Evolutionary conservation across 1,140 invertebrate species (phyloP).

Genomic region (Brevipalpus yothersi): DNA sequence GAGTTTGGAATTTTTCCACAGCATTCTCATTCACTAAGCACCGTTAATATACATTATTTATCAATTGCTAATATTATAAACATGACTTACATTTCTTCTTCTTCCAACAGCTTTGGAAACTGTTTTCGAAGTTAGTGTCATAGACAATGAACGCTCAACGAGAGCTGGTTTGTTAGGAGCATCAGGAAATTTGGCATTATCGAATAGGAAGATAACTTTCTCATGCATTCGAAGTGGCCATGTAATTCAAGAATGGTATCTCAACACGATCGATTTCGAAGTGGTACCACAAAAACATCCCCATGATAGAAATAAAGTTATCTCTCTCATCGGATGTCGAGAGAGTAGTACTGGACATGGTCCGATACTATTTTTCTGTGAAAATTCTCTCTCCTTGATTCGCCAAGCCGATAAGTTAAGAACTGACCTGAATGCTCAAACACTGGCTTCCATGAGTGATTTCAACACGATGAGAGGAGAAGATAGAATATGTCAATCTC

Average conservation of each 20-base stretch:
- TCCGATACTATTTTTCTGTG: neutral
- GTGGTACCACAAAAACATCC: neutral
- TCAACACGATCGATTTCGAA: neutral
- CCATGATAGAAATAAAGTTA: neutral
- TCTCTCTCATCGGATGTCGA: neutral
- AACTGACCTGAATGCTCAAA: neutral
- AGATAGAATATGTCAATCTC: no score
- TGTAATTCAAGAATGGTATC: conserved; percentile 4
- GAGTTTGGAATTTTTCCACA: no score
- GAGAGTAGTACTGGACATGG: neutral
- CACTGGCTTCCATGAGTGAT: neutral
- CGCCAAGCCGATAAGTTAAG: neutral
- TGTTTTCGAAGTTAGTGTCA: neutral
- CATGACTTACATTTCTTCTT: neutral
- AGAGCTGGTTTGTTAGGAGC: conserved; percentile 2
- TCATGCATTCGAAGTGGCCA: neutral
- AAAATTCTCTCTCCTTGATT: neutral
- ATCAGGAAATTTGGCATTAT: neutral
- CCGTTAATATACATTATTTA: neutral
- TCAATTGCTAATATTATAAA: neutral
- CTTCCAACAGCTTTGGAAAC: neutral
- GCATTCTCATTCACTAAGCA: neutral
- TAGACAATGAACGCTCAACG: conserved; percentile 1
- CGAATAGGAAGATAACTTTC: neutral
- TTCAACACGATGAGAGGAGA: no score